Evolutionary conservation across 2,113 vertebrate genomes (phyloP).

Genomic region (Potamarius usumacintae): DNA sequence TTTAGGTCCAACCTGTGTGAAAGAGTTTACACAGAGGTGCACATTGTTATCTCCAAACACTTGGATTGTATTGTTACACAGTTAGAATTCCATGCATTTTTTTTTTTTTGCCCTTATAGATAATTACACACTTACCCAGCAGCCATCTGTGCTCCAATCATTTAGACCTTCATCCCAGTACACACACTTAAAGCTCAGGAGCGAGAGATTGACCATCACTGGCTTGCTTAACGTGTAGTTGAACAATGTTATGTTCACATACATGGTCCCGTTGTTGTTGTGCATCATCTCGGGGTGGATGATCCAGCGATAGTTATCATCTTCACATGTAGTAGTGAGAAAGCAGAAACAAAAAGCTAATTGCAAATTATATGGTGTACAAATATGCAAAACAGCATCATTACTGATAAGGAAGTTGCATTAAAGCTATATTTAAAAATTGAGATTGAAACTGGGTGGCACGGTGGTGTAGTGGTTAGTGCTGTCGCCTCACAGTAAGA

Average conservation of each 20-base stretch:
- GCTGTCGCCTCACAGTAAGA: no score
- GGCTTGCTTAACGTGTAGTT: slow-evolving; percentile 45
- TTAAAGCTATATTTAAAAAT: not conserved
- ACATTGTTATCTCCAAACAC: not conserved
- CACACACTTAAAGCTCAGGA: slow-evolving; percentile 68
- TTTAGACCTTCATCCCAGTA: slow-evolving; percentile 62
- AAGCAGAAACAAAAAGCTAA: not conserved
- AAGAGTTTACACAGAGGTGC: not conserved
- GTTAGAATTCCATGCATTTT: not conserved
- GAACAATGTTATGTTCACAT: slow-evolving; percentile 55
- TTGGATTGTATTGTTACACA: not conserved
- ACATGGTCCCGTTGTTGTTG: slow-evolving; percentile 60
- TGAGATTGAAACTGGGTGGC: no score
- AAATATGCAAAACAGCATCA: not conserved
- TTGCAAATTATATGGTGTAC: not conserved
- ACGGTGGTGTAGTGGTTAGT: no score
- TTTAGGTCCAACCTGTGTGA: slow-evolving; percentile 71
- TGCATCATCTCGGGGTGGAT: slow-evolving; percentile 69
- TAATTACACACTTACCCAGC: slow-evolving; percentile 60
- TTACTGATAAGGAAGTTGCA: not conserved
- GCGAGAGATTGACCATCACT: slow-evolving; percentile 54
- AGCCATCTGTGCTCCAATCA: slow-evolving; percentile 70
- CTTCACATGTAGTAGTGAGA: slow-evolving; percentile 43
- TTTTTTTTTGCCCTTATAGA: not conserved
- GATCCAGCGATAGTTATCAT: slow-evolving; percentile 70